Evolutionary conservation across 2,888 invertebrate genomes (phyloP), one percentile per base, ranked within the genome.

Genomic region (Drosophila siamana): DNA sequence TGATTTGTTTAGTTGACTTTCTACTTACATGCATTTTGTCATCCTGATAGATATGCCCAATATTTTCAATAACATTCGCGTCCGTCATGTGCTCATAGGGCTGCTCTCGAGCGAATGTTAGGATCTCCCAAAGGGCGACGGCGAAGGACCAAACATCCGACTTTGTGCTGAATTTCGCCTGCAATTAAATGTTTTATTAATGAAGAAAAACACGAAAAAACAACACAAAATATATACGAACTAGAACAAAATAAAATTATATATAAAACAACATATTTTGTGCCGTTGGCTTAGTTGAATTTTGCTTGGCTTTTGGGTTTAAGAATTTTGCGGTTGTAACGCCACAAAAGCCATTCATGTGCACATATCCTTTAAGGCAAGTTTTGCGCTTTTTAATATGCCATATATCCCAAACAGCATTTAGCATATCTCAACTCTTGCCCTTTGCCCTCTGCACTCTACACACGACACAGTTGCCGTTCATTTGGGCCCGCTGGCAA

Each of bases 61-160:
- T 95, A 92, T 97, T 97, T 90, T 96, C 96, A 80, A 97, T 95
- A 80, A 97, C 95, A 91, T 95, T 95, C 89, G 96, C 95, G 93
- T 97, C 97, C 69, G 94, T 94, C 90, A 96, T 93, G 82, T 95
- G 95, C 87, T 96, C 95, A 92, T 95, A 97, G 6, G 97, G 97
- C 90, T 96, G 96, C 88, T 96, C 95, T 55, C 96, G 93, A 47
- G 97, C 96, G 91, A 96, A 96, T 38, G 96, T 96, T 90, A 97
- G 93, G 78, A 97, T 95, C 92, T 97, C 97, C 97, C 97, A 97
- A 72, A 97, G 93, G 51, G 97, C 95, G 62, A 97, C 96, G 44
- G 96, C 97, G 90, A 97, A 97, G 56, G 97, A 94, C 97, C 97
- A 97, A 44, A 97, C 97, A 93, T 97, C 97, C 80, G 96, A 96